Conservation (phyloP, 2,113 vertebrate species). For the Brienomyrus longianalis region DNA sequence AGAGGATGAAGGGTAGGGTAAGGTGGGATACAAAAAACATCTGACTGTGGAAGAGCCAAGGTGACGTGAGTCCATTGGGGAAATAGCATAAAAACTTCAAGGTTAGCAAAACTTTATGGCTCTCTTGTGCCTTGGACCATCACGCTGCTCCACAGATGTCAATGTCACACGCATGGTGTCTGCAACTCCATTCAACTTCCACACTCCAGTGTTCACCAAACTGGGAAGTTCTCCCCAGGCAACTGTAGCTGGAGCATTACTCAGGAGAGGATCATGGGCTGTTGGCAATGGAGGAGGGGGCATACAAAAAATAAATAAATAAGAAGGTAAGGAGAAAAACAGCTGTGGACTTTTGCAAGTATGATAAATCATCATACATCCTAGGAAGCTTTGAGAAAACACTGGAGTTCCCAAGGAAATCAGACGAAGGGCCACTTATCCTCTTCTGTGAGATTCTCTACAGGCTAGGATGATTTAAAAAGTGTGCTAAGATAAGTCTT, state of each 20-base stretch:
- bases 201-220: background rate
- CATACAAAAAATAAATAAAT: conserved; percentile 22
- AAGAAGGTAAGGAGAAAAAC: background rate
- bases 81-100: background rate
- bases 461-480: background rate
- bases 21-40: background rate
- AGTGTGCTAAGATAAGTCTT: background rate
- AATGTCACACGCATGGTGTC: background rate
- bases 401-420: conserved; percentile 13
- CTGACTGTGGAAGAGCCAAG: background rate
- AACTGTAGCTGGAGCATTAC: background rate
- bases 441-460: background rate
- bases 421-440: background rate
- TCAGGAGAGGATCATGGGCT: background rate
- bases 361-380: conserved; percentile 46
- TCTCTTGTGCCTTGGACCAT: background rate
- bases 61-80: background rate
- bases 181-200: background rate
- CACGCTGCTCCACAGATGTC: background rate
- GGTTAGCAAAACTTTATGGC: background rate
- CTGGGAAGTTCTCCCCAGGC: conserved; percentile 9
- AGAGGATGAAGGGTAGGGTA: background rate
- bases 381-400: conserved; percentile 28
- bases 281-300: background rate
- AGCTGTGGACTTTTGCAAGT: conserved; percentile 30